Evolutionary conservation across 1,140 invertebrate genomes (phyloP), one percentile per base, ranked within the genome.

Genomic region (Drosophila albomicans): DNA sequence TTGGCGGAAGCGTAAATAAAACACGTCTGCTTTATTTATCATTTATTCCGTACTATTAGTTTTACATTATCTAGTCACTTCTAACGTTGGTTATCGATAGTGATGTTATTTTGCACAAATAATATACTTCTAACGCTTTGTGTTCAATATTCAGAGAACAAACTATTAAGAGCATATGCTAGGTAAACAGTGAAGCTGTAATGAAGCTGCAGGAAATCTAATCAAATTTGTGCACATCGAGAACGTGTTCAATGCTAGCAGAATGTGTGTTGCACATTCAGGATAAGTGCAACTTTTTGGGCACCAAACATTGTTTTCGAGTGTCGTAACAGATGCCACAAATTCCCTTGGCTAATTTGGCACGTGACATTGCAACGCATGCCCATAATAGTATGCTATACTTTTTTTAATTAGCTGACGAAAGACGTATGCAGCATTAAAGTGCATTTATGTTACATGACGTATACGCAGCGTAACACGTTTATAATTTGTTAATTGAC

Each of bases 401-500:
- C 15, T 52, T 56, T 11, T 38, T 41, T 69, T 62, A 74, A 69
- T 62, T 49, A 62, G 30, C 48, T 46, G 56, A 5, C 15, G 20
- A 11, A 16, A 66, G 58, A 45, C 41, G 41, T 43, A 8, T 6
- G 38, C 5, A 35, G 13, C 32, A 35, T 56, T 11, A 49, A 64
- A 48, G 32, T 52, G 38, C 48, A 13, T 3, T 16, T 30, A 25
- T 25, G 20, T 25, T 25, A 64, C 5, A 75, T 75, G 32, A 65
- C 67, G 52, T 25, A 75, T 75, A 65, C 59, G 72, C 49, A 20
- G 41, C 48, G 15, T 56, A 20, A 48, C 13, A 35, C 51, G 20
- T 59, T 49, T 38, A 71, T 65, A 75, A 72, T 76, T 79, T 63
- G 77, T 64, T 79, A 79, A 79, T 79, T 79, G 74, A 67, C 46